Base-by-base conservation (phyloP, 2,888 invertebrate species). In the Spilarctia lutea region DNA sequence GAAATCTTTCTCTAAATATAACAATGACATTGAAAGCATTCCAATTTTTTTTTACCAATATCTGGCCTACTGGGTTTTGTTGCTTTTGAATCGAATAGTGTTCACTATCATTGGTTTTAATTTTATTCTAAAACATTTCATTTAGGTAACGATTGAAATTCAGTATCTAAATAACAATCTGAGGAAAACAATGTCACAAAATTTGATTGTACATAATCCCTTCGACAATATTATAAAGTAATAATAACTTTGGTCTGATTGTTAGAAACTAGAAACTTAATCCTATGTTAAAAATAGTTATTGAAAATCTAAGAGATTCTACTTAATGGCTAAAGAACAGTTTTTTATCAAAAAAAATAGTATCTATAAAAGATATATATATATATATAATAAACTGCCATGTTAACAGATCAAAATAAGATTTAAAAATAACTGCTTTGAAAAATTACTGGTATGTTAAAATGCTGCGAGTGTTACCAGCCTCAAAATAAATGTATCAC, bases 241-340 rank as follows among this genome's bases (percentile, higher is more conserved):
- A 85, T 85, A 78, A 81, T 85, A 87, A 83, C 91, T 91, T 91
- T 91, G 91, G 91, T 88, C 81, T 89, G 81, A 74, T 84, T 77
- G 70, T 85, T 85, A 81, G 78, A 79, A 83, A 86, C 85, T 85
- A 86, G 30, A 72, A 74, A 85, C 84, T 80, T 81, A 80, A 76
- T 60, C 66, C 79, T 84, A 84, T 79, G 72, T 79, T 84, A 80
- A 72, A 80, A 48, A 73, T 74, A 65, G 42, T 45, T 65, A 27
- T 56, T 42, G 52, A 72, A 75, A 75, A 77, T 78, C 76, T 74
- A 83, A 74, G 85, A 86, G 84, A 85, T 86, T 86, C 84, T 79
- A 80, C 18, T 72, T 75, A n/a, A 75, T 72, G 68, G 71, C 72
- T 71, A 75, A 75, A 65, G 68, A n/a, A 73, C 35, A 56, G 20